Evolutionary conservation across 2,888 invertebrate genomes (phyloP), one percentile per base, ranked within the genome.

Genomic region (Cantharis rustica): DNA sequence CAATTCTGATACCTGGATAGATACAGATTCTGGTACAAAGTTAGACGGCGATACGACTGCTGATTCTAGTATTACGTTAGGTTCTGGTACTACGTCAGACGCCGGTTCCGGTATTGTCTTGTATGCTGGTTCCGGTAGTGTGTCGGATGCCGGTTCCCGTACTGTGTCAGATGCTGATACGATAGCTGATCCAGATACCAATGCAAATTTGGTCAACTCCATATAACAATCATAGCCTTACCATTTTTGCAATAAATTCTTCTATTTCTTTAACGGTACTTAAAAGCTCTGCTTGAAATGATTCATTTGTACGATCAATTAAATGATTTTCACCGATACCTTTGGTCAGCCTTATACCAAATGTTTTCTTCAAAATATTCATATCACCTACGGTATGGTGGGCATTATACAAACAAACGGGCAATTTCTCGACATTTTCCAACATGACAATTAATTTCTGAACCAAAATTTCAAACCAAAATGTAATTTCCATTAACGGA

Each of bases 341-440:
- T 83, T 97, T 94, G 86, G 99, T 98, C 79, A 99, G 90, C n/a
- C 97, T 93, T 85, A 99, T 95, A 79, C 95, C 88, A 70, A 99
- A 90, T 77, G 97, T 90, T 85, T 98, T 93, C 9, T 98, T 98
- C 82, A 99, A 91, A 81, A 98, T 96, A 91, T 98, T 97, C 81
- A 98, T 90, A 78, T 97, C 94, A 86, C 95, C n/a, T n/a, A n/a
- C 91, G 80, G 95, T 91, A 81, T 96, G 94, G 79, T 96, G 96
- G 47, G 95, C 94, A 88, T 98, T 98, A 83, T 98, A 98, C 79
- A 97, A 91, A 86, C 94, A 95, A 81, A 99, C 95, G 1, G 98
- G 98, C 85, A 98, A 90, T 86, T 98, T 97, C 90, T 99, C 99
- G 76, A 97, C 96, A 81, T 97, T 96, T 89, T 99, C 99, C 82